Percentiles rank a stretch among this genome's conserved stretches.
These are phyloP conservation scores for Pantelozetes paolii DNA, from an alignment of 2,888 invertebrate genomes.

Conservation along the genomic window DNA sequence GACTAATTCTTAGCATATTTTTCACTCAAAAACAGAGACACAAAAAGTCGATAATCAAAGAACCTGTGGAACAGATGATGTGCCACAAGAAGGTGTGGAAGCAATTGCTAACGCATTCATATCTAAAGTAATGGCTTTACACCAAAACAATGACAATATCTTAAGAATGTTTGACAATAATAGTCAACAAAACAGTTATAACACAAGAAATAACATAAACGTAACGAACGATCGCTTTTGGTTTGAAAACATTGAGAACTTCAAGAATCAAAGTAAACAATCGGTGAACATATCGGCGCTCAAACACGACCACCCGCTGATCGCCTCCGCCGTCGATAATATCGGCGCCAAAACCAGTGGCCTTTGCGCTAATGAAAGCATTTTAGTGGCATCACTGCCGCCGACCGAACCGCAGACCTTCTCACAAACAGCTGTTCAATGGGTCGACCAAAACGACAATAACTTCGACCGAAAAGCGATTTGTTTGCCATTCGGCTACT, in stretches of 20 bases:
- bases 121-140: slow-evolving; percentile 28
- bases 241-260: slow-evolving; percentile 7
- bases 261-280: slow-evolving; percentile 25
- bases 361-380: slow-evolving; percentile 8
- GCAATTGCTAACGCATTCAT: slow-evolving; percentile 21
- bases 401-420: slow-evolving; percentile 1
- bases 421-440: background rate
- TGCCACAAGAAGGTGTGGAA: background rate
- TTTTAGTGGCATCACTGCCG: slow-evolving; percentile 29
- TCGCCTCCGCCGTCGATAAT: slow-evolving; percentile 25
- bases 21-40: background rate
- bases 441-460: background rate
- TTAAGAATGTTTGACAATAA: background rate
- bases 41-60: background rate
- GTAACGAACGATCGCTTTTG: slow-evolving; percentile 14
- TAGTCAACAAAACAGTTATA: slow-evolving; percentile 12
- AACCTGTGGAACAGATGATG: slow-evolving; percentile 12
- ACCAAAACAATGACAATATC: slow-evolving; percentile 24
- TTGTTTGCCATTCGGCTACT: slow-evolving; percentile 30
- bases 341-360: background rate
- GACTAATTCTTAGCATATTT: background rate
- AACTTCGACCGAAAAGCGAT: background rate
- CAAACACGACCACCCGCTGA: slow-evolving; percentile 33
- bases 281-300: slow-evolving; percentile 27
- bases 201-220: background rate